Base-by-base conservation (phyloP, 2,113 vertebrate species). In the Tyto alba region DNA sequence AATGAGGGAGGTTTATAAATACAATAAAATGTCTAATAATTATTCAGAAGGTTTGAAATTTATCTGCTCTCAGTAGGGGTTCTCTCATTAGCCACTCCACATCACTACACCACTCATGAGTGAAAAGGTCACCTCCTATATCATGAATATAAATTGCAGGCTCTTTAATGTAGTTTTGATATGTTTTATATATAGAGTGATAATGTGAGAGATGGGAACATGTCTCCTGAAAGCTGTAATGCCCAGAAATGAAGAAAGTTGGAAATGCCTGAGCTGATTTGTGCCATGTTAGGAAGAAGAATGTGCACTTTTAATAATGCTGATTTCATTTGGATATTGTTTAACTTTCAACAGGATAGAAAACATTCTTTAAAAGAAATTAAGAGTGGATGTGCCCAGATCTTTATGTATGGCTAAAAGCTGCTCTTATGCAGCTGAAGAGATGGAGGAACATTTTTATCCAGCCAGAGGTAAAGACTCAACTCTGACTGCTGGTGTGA, bases 101-200 rank as follows among this genome's bases (percentile, higher is more conserved):
- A 88, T 95, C 85, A 82, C 94, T 94, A 76, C 62, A 73, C 56
- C 63, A 86, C 88, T 96, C 91, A 69, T 53, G 88, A 95, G 74
- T 96, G 97, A 97, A 22, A 89, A 98, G 93, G 94, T 97, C 97
- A 96, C 88, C 86, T 96, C 94, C 91, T 95, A 96, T 96, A 90
- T 74, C 48, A 88, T 91, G 89, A 96, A 94, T 95, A 95, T 83
- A 95, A 95, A 95, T 95, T 93, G 16, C 50, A 62, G 41, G 21
- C 7, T 94, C 87, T 91, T 97, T 93, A 95, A 93, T 96, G 81
- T 83, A 92, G 85, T 95, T 95, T 67, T 86, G 94, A 95, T 96
- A 93, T 40, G 47, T 89, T 77, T 66, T 9, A 66, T 89, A 94
- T 56, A 71, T 16, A 91, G 50, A 96, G 47, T 92, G 79, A 93